A percentile compares a stretch with the other conserved stretches of the same genome.
Evolutionary conservation across 1,140 invertebrate species (phyloP).

Genomic region (Heliconius hermathena): DNA sequence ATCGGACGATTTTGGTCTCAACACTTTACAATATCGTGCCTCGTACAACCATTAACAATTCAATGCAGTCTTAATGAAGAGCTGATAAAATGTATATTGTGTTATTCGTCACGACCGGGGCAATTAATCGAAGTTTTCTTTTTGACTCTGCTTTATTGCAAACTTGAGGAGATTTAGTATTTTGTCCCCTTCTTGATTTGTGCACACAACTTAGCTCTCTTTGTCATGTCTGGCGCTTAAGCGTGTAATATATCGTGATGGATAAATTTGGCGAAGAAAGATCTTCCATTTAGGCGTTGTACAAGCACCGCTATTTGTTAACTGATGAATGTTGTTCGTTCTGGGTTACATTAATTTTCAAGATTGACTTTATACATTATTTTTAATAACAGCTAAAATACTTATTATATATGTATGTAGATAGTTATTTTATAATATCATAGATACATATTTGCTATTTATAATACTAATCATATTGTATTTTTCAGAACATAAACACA

Average conservation of each 20-base stretch:
- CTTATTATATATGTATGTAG: background rate
- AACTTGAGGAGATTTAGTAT: constrained; percentile 63
- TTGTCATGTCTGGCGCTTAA: constrained; percentile 63
- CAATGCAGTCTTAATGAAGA: constrained; percentile 77
- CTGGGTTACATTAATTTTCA: constrained; percentile 12
- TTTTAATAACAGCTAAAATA: background rate
- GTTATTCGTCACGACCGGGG: constrained; percentile 62
- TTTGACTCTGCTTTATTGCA: constrained; percentile 60
- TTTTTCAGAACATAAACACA: constrained; percentile 68
- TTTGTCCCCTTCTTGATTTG: constrained; percentile 64
- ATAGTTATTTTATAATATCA: background rate
- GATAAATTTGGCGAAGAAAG: constrained; percentile 67
- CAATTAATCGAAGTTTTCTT: constrained; percentile 71
- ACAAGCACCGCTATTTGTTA: constrained; percentile 47
- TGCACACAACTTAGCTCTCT: constrained; percentile 60
- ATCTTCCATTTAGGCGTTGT: constrained; percentile 62
- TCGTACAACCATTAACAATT: constrained; percentile 73
- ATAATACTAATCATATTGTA: constrained; percentile 8
- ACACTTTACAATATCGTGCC: constrained; percentile 66
- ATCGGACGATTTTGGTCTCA: constrained; percentile 67
- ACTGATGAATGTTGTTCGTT: constrained; percentile 39
- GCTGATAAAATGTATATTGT: constrained; percentile 77
- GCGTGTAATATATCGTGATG: constrained; percentile 68
- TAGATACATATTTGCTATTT: background rate
- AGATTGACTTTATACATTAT: background rate